Evolutionary conservation across 2,113 vertebrate species (phyloP), one percentile per base, ranked within the genome.

Genomic region (Dendropsophus ebraccatus): DNA sequence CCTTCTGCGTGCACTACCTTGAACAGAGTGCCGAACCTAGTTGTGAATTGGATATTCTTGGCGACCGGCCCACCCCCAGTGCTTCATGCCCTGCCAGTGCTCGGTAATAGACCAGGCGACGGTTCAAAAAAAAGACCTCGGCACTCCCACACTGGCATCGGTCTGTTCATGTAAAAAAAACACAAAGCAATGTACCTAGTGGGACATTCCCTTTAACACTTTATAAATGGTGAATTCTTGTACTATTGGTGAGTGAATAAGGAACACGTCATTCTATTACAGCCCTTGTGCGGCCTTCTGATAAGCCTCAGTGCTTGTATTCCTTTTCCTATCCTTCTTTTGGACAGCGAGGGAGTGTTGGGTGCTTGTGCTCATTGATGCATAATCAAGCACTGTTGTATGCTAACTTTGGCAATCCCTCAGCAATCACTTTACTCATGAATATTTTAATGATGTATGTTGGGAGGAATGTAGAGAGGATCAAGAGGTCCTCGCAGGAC

Each of bases 381-480:
- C 85, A 87, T 87, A 35, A 87, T 87, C 85, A 87, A 81, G 65
- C 85, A 12, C 52, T 87, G 52, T 87, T 81, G 67, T 87, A 87
- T 87, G 85, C 77, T 87, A 87, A 87, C 52, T 81, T 70, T 81
- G 77, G 50, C 85, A 87, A 74, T 87, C 85, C 85, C 85, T 87
- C 78, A 74, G 85, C 85, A 87, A 70, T 87, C 74, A 60, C 84
- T 74, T 81, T 74, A 70, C 78, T 87, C 85, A 87, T 87, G 85
- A 87, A 87, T 87, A 87, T 87, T 87, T 87, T 87, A 87, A 87
- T 87, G 78, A 87, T 87, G 85, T 87, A 87, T 87, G 85, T 87
- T 81, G 77, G 85, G 79, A 62, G 45, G 77, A 87, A 81, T 87
- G 85, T 81, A 81, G 85, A 87, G 78, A 87, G 85, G 85, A 87